phyloP scores from a whole-genome alignment of 2,888 invertebrate genomes.

The Helleia helle region DNA sequence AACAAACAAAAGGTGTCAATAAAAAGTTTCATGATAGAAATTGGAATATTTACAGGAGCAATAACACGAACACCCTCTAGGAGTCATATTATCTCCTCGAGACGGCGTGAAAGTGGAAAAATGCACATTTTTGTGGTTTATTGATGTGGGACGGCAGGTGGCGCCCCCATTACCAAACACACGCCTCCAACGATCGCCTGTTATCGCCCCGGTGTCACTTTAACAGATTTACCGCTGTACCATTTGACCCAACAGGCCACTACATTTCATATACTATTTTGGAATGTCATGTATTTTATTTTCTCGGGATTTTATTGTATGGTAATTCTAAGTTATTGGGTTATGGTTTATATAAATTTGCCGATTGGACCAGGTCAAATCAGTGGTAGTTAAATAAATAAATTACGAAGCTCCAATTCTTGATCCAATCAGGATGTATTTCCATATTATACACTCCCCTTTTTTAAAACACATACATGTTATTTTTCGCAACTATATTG shows the following conservation, averaged over 20 bases:
- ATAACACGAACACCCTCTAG: conserved; percentile 11
- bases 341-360: too few species aligned
- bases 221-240: conserved; percentile 23
- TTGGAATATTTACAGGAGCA: conserved; percentile 9
- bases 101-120: conserved; percentile 16
- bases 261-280: conserved; percentile 18
- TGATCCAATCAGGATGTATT: too few species aligned
- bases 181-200: conserved; percentile 41
- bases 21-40: not conserved
- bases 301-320: conserved; percentile 3
- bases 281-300: conserved; percentile 7
- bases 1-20: too few species aligned
- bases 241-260: conserved; percentile 19
- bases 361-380: too few species aligned
- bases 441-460: too few species aligned
- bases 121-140: conserved; percentile 20
- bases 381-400: too few species aligned
- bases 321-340: too few species aligned
- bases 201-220: conserved; percentile 36
- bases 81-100: too few species aligned
- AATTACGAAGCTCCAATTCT: too few species aligned
- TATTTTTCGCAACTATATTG: too few species aligned
- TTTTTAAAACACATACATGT: too few species aligned
- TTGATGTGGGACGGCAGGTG: conserved; percentile 34
- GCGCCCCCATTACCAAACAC: conserved; percentile 48